A percentile compares a stretch with the other conserved stretches of the same genome.
Evolutionary conservation across 2,797 vertebrate genomes (phyloP).

Genomic region (Sternotherus odoratus): DNA sequence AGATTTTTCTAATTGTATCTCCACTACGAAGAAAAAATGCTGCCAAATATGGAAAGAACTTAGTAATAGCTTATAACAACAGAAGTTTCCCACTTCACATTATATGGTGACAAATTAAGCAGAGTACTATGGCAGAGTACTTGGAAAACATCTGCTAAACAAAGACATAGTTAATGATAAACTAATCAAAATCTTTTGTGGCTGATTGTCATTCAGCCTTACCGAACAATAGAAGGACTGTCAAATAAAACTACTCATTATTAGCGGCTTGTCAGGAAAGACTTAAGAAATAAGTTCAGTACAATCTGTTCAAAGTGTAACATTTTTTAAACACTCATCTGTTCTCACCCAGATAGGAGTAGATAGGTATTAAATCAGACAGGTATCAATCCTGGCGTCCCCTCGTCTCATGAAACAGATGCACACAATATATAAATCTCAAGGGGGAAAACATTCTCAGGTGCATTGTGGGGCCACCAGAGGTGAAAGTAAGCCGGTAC

Average conservation of each 20-base stretch:
- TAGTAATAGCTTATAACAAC: not conserved
- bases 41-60: constrained; percentile 32
- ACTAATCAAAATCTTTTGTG: constrained; percentile 67
- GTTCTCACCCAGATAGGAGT: constrained; percentile 13
- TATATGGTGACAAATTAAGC: constrained; percentile 29
- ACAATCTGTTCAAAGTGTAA: constrained; percentile 40
- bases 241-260: constrained; percentile 72
- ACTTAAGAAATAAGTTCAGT: constrained; percentile 39
- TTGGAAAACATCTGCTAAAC: constrained; percentile 47
- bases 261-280: constrained; percentile 56
- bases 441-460: not conserved
- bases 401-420: not conserved
- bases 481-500: too few species aligned
- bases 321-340: constrained; percentile 51
- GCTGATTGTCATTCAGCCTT: constrained; percentile 58
- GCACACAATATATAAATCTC: not conserved
- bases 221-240: constrained; percentile 60
- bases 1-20: not conserved
- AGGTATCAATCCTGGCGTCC: not conserved
- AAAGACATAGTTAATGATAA: constrained; percentile 61
- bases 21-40: not conserved
- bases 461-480: rapidly evolving
- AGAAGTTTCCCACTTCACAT: not conserved
- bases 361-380: not conserved
- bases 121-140: constrained; percentile 14